A percentile compares a stretch with the other conserved stretches of the same genome.
These are phyloP conservation scores for Ctenopoma multispine DNA, from an alignment of 2,797 vertebrate genomes.

Conservation along the genomic window DNA sequence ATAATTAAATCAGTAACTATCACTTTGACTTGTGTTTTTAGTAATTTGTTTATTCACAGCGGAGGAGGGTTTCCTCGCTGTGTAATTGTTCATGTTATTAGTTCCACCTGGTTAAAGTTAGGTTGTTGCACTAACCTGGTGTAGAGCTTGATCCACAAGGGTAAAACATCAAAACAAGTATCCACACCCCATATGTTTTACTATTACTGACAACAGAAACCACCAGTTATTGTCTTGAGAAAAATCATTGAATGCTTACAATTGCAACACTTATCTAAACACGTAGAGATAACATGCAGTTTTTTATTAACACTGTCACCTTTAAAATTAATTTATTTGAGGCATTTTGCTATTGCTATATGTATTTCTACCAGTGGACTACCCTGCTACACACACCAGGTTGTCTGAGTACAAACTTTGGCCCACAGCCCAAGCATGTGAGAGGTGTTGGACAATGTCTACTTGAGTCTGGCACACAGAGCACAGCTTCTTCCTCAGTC, in stretches of 20 bases:
- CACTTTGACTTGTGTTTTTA: too few species aligned
- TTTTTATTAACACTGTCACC: background rate
- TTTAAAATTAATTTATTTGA: background rate
- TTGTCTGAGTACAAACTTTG: background rate
- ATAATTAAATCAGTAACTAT: too few species aligned
- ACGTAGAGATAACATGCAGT: background rate
- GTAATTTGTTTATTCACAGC: too few species aligned
- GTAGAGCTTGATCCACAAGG: background rate
- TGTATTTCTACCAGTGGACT: background rate
- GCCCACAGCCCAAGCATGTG: constrained; percentile 66
- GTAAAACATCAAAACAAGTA: constrained; percentile 2
- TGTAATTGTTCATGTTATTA: background rate
- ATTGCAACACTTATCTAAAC: background rate
- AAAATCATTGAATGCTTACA: background rate
- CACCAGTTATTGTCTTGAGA: background rate
- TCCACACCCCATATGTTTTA: background rate
- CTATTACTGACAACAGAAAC: background rate
- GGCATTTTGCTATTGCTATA: background rate
- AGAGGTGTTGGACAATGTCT: constrained; percentile 51
- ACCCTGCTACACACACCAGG: constrained; percentile 13
- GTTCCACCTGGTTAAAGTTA: background rate
- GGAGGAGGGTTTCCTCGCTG: too few species aligned
- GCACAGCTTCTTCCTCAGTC: constrained; percentile 42
- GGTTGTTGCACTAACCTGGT: background rate
- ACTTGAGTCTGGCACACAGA: constrained; percentile 48